Evolutionary conservation across 2,797 vertebrate genomes (phyloP), one percentile per base, ranked within the genome.

Genomic region (Lagocephalus sceleratus): DNA sequence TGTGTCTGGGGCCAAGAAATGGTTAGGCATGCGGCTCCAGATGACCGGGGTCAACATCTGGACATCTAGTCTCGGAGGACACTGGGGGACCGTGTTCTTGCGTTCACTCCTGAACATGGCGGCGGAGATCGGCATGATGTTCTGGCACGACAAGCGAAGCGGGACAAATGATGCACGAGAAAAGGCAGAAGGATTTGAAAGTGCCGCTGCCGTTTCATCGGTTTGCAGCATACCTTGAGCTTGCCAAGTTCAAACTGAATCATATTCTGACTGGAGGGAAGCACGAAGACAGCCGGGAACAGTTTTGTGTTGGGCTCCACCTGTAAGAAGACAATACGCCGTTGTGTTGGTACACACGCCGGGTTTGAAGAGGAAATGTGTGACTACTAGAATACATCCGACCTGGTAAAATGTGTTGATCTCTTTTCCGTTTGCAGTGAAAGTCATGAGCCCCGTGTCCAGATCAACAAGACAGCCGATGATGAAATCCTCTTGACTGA

Each of bases 361-460:
- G 17, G 23, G 16, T 29, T 55, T 47, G 0, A 35, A 22, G 5
- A 42, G 1, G 5, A 52, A 44, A 5, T 20, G 0, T 2, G 20
- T 21, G 3, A 17, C 39, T 19, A 61, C 0, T 51, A 3, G 49
- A 51, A 21, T 19, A 49, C 0, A n/a, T 42, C 83, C 78, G 39
- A 96, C 96, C 94, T 98, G 96, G 79, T 92, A 97, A 84, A 97
- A 97, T 2, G 96, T 94, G 82, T 97, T 96, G 69, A 96, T 94
- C 69, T 98, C 96, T 84, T 97, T 98, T 57, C 95, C 94, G 21
- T 96, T 95, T 29, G 92, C 94, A 0, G 93, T 95, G 63, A 97
- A 98, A 43, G 93, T 98, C 95, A 98, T 97, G 39, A 98, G 92
- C 41, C 96, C 95, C 0, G 95, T 96, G 67, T 92, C 95, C 76